phyloP scores from a whole-genome alignment of 2,797 vertebrate species.

The Enteromius paludinosus region DNA sequence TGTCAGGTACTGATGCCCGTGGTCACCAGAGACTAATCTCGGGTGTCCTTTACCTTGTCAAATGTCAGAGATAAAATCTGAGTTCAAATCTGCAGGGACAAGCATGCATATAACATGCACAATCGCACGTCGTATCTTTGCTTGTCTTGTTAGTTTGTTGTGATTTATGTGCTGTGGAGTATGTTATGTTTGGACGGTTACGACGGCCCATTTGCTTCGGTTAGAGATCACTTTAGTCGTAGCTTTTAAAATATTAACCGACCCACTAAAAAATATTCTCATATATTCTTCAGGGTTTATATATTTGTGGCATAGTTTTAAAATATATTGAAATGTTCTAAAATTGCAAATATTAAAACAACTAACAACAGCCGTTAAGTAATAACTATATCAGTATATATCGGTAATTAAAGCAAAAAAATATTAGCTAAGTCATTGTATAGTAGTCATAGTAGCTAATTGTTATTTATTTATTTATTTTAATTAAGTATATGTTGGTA shows the following conservation, averaged over 20 bases:
- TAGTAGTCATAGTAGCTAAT: no score
- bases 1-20: conserved; percentile 28
- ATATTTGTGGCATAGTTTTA: not conserved
- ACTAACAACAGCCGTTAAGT: not conserved
- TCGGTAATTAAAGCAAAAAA: no score
- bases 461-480: no score
- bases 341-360: not conserved
- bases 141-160: conserved; percentile 28
- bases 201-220: not conserved
- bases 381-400: no score
- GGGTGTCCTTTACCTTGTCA: conserved; percentile 40
- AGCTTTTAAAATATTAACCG: not conserved
- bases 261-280: not conserved
- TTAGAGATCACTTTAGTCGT: not conserved
- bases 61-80: conserved; percentile 47
- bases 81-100: conserved; percentile 42
- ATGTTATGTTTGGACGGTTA: conserved; percentile 10
- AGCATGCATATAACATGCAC: not conserved
- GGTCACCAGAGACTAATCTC: conserved; percentile 40
- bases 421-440: no score
- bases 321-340: not conserved
- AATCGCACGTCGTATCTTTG: conserved; percentile 3
- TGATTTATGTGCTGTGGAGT: conserved; percentile 22
- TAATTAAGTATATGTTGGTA: no score
- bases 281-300: not conserved